A percentile compares a stretch with the other conserved stretches of the same genome.
Evolutionary conservation across 2,113 vertebrate genomes (phyloP).

Genomic region (Helogale parvula): DNA sequence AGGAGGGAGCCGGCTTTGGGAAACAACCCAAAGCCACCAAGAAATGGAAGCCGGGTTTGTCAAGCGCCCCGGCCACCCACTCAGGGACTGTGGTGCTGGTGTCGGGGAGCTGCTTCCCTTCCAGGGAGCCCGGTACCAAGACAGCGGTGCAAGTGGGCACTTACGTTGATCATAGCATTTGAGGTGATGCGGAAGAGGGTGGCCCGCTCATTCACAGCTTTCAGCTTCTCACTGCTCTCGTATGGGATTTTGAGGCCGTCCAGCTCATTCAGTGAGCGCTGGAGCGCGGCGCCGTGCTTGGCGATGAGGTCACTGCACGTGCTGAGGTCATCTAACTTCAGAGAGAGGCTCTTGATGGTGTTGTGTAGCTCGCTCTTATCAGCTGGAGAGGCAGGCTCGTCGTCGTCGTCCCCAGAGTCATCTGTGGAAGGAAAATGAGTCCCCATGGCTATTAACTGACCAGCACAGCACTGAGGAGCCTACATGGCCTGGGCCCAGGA

Average conservation of each 20-base stretch:
- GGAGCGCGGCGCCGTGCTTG: slow-evolving; percentile 97
- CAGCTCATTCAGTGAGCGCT: slow-evolving; percentile 96
- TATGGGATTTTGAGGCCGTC: slow-evolving; percentile 91
- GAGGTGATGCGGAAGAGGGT: slow-evolving; percentile 99
- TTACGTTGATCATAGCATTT: slow-evolving; percentile 98
- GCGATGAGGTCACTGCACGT: slow-evolving; percentile 97
- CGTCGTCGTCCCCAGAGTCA: slow-evolving; percentile 98
- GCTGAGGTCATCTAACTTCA: slow-evolving; percentile 96
- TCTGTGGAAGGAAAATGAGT: slow-evolving; percentile 85
- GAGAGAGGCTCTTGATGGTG: slow-evolving; percentile 92
- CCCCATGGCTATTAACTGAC: slow-evolving; percentile 59
- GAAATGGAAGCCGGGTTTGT: background rate
- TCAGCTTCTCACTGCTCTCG: slow-evolving; percentile 96
- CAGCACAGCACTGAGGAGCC: background rate
- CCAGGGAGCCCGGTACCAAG: fast-evolving
- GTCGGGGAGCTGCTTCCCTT: background rate
- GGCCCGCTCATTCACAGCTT: slow-evolving; percentile 95
- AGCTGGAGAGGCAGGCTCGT: slow-evolving; percentile 92
- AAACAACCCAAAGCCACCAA: background rate
- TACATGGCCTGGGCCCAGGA: fast-evolving
- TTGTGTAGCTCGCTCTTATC: slow-evolving; percentile 94
- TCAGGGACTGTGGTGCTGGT: fast-evolving
- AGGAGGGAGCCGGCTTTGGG: background rate
- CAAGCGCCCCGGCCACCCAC: background rate
- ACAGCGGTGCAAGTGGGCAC: slow-evolving; percentile 28